A percentile compares a stretch with the other conserved stretches of the same genome.
phyloP scores from a whole-genome alignment of 1,140 invertebrate species.

The Pentalonia nigronervosa region DNA sequence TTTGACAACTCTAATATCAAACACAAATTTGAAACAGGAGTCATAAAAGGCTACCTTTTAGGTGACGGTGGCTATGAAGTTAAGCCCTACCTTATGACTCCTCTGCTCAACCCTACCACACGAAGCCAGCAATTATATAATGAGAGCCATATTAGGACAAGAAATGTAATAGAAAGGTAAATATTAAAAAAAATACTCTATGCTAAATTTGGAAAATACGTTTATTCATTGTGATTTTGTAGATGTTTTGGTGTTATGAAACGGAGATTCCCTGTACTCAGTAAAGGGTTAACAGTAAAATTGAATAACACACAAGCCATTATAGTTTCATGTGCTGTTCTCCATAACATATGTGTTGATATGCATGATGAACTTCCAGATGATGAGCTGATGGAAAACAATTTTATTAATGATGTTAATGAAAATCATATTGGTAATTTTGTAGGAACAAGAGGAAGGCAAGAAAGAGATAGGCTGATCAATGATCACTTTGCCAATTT shows the following conservation, averaged over 20 bases:
- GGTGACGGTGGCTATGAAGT: not conserved
- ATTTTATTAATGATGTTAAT: not conserved
- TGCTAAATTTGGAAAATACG: not conserved
- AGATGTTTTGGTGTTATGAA: conserved; percentile 5
- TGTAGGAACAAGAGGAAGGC: not conserved
- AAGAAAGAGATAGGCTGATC: not conserved
- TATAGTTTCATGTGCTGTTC: not conserved
- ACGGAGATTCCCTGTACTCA: not conserved
- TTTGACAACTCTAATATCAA: conserved; percentile 15
- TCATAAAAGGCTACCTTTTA: not conserved
- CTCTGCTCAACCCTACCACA: not conserved
- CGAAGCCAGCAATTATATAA: not conserved
- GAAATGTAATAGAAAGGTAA: conserved; percentile 27
- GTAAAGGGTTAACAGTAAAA: not conserved
- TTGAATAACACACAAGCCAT: not conserved
- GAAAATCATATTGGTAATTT: not conserved
- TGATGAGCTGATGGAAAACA: not conserved
- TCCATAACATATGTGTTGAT: not conserved
- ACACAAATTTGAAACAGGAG: conserved; percentile 32
- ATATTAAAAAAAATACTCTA: not conserved
- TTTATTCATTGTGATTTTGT: not conserved
- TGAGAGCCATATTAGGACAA: too few relatives aligned
- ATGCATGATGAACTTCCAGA: not conserved
- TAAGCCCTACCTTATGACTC: conserved; percentile 37
- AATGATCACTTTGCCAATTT: conserved; percentile 15